Conservation (phyloP, 2,113 vertebrate genomes). For the Delphinapterus leucas region DNA sequence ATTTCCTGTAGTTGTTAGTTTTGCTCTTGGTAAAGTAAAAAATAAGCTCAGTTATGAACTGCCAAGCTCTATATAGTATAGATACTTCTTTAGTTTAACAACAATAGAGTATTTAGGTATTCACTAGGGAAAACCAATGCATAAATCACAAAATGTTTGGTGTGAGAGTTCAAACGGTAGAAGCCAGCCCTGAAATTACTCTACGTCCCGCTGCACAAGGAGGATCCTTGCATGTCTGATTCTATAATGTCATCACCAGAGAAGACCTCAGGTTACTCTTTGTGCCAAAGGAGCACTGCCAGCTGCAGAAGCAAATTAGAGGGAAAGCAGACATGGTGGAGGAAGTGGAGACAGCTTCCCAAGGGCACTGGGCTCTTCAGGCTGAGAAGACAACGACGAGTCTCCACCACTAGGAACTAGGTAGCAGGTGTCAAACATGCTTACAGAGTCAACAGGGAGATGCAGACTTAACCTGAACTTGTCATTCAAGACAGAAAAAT, state of each 20-base stretch:
- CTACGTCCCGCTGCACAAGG: background rate
- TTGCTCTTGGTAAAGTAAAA: background rate
- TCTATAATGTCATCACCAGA: background rate
- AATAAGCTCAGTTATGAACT: background rate
- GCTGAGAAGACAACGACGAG: background rate
- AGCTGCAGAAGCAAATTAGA: background rate
- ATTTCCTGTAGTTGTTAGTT: background rate
- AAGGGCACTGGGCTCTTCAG: background rate
- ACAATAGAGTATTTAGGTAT: background rate
- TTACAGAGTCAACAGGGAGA: background rate
- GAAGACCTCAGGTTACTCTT: background rate
- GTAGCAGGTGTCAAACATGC: background rate
- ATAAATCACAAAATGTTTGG: background rate
- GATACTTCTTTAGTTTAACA: background rate
- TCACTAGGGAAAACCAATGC: background rate
- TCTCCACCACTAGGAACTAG: background rate
- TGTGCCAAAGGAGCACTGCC: background rate
- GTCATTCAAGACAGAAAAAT: background rate
- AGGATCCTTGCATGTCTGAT: background rate
- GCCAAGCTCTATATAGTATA: background rate
- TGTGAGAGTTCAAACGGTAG: background rate
- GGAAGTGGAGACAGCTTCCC: background rate
- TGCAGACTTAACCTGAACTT: background rate
- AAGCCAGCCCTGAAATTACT: background rate
- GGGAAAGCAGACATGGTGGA: background rate